Conservation (phyloP, 1,140 invertebrate genomes). For the Tetragonula clypearis region DNA sequence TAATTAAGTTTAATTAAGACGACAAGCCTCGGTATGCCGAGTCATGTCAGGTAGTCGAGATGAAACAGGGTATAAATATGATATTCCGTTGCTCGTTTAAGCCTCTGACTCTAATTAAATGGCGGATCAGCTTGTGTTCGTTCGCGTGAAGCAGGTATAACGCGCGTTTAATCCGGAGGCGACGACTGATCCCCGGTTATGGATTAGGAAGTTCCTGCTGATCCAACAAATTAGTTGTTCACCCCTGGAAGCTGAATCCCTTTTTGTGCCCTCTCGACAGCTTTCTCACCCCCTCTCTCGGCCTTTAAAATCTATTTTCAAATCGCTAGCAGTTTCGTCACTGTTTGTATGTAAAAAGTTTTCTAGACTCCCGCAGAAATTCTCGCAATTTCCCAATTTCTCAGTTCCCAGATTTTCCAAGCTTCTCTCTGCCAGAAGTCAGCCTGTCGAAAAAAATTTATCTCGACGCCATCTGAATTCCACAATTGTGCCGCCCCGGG, state of each 20-base stretch:
- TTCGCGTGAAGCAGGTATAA: slow-evolving; percentile 55
- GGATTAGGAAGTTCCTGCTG: slow-evolving; percentile 59
- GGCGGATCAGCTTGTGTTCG: slow-evolving; percentile 38
- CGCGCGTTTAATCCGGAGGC: slow-evolving; percentile 54
- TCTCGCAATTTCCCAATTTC: not conserved
- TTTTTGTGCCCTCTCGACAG: slow-evolving; percentile 40
- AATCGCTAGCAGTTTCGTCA: not conserved
- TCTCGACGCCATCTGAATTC: no score
- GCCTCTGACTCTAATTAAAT: slow-evolving; percentile 42
- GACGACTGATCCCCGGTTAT: slow-evolving; percentile 57
- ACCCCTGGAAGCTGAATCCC: not conserved
- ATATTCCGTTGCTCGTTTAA: slow-evolving; percentile 57
- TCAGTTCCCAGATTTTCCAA: not conserved
- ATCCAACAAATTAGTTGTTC: slow-evolving; percentile 64
- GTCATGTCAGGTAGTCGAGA: slow-evolving; percentile 36
- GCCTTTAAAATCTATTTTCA: not conserved
- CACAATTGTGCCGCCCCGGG: no score
- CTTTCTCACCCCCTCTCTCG: slow-evolving; percentile 3
- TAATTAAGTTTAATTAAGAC: slow-evolving; percentile 62
- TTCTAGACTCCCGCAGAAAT: not conserved
- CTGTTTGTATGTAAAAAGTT: not conserved
- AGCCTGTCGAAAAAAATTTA: no score
- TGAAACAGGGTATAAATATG: slow-evolving; percentile 53
- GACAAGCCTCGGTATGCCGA: slow-evolving; percentile 30
- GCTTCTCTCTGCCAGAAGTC: no score